Evolutionary conservation across 2,797 vertebrate species (phyloP), one percentile per base, ranked within the genome.

Genomic region (Malacoraja senta): DNA sequence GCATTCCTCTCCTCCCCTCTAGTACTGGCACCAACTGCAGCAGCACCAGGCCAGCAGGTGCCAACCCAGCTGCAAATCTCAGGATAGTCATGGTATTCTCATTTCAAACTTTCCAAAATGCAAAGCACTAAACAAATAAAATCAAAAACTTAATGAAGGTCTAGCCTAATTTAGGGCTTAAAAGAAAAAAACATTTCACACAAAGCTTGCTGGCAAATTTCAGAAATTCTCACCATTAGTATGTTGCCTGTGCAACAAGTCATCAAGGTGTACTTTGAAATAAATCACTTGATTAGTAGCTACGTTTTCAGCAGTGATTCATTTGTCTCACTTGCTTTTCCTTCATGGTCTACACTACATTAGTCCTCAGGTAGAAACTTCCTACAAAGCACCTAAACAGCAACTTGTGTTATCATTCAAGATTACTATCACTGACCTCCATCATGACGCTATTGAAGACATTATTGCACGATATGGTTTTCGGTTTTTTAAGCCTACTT

Each of bases 21-120:
- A 38, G 90, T 92, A 71, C 72, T 92, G 90, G 90, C 68, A 92
- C 84, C 84, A 92, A 92, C 90, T 58, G 24, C 44, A 72, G 35
- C 76, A 53, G 72, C 68, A 76, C 68, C 90, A 92, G 72, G 21
- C 90, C 90, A 74, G 90, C 90, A 72, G 38, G 68, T 92, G 90
- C 65, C 44, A 74, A 92, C 38, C 26, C 38, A 72, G 90, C 71
- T 92, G 71, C 24, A 53, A 53, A 26, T 76, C 90, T 6, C 44
- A 76, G 9, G n/a, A 26, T 74, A 53, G 10, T 76, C 68, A 88
- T 76, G 44, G 10, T 76, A 92, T 92, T 92, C 24, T 7, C 44
- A n/a, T 76, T 74, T 92, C 71, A 12, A 74, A 29, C 90, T 44
- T 19, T 68, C 65, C 68, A 74, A 29, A 26, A 29, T 72, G 81